A percentile compares a stretch with the other conserved stretches of the same genome.
phyloP scores from a whole-genome alignment of 2,113 vertebrate species.

The Caranx melampygus region DNA sequence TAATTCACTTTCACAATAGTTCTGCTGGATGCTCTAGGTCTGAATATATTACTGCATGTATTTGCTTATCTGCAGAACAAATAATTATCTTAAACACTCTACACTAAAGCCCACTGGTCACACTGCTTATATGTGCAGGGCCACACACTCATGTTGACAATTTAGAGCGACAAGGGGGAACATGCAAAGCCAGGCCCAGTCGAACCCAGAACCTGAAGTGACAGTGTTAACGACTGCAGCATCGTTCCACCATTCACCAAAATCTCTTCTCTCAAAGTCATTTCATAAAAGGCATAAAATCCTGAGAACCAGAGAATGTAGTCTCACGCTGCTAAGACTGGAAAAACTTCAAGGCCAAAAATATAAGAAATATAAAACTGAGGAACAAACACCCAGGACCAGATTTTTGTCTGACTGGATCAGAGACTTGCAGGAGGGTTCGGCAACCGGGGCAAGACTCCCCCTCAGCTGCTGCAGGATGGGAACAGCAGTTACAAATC shows the following conservation, averaged over 20 bases:
- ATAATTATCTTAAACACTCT: conserved; percentile 22
- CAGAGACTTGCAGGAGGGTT: conserved; percentile 20
- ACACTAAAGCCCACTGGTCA: background rate
- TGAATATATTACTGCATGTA: conserved; percentile 18
- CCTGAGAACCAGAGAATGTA: background rate
- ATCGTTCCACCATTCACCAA: too few species aligned
- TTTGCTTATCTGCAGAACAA: conserved; percentile 14
- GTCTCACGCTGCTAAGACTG: background rate
- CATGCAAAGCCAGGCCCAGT: too few species aligned
- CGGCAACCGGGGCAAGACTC: conserved; percentile 27
- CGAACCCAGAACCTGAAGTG: too few species aligned
- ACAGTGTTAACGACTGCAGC: too few species aligned
- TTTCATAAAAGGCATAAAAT: conserved; percentile 15
- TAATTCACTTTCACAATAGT: conserved; percentile 35
- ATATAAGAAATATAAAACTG: background rate
- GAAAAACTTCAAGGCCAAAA: conserved; percentile 12
- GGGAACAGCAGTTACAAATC: conserved; percentile 46
- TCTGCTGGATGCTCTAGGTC: conserved; percentile 31
- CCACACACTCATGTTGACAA: too few species aligned
- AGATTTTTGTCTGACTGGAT: conserved; percentile 39
- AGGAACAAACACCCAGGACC: conserved; percentile 18
- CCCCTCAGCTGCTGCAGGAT: conserved; percentile 51
- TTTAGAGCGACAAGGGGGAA: too few species aligned
- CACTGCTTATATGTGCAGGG: too few species aligned
- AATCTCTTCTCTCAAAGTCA: background rate